Evolutionary conservation across 2,797 vertebrate genomes (phyloP), one percentile per base, ranked within the genome.

Genomic region (Harpagifer antarcticus): DNA sequence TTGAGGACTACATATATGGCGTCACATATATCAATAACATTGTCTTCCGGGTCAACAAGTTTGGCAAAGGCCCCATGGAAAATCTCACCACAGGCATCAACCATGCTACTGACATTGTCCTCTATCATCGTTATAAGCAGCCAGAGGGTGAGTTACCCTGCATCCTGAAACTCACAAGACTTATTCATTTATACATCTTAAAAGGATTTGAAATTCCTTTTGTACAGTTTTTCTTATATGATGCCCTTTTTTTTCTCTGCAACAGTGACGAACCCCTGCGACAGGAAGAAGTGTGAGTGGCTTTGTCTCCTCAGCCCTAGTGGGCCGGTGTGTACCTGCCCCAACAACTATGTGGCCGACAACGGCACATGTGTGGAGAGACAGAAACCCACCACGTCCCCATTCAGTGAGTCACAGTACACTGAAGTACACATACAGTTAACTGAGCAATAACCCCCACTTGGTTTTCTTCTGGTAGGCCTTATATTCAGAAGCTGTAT

Each of bases 11-110:
- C 91, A 98, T 99, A 83, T 99, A 99, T 0, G 98, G 98, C 0
- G 97, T 99, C 90, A 99, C 98, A 11, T 98, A 98, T 84, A 92
- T 97, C 84, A 98, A 99, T 86, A 99, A 99, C 70, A 83, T 95
- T 66, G 97, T 99, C 83, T 99, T 99, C 95, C 96, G 97, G 54
- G 97, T 99, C 68, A 97, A 99, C 91, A 99, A 99, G 89, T 99
- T 98, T 11, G 98, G 98, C 67, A 96, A 96, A 70, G 97, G 96
- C 33, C 80, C 93, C 0, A 94, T 97, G 90, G 94, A 96, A 91
- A 99, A 97, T 90, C 94, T 99, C 53, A 98, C 97, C 0, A 97
- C 96, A 0, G 97, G 96, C 86, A 96, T 99, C 80, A 99, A 97
- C 91, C 98, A 99, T 0, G 98, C 97, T 47, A 98, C 98, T 0